These are phyloP conservation scores for Thymelicus lineola DNA, from an alignment of 2,888 invertebrate genomes.

Conservation along the genomic window DNA sequence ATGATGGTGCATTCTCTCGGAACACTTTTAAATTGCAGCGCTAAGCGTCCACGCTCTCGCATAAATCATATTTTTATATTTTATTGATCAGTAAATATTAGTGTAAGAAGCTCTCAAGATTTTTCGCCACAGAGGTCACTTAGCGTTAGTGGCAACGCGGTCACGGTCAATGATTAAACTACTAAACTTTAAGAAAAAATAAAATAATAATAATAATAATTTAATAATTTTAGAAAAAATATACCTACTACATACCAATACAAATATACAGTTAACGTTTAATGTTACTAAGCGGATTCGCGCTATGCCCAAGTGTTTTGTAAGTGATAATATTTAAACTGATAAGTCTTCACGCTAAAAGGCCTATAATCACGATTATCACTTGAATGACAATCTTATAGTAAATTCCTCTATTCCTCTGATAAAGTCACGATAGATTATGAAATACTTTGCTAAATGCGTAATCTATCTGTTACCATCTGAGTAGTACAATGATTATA, in stretches of 20 bases:
- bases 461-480: not conserved
- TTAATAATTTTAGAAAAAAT: too few species aligned
- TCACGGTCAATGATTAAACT: too few species aligned
- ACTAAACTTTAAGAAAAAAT: too few species aligned
- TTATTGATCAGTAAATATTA: too few species aligned
- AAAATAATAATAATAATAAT: too few species aligned
- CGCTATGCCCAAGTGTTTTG: not conserved
- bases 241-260: too few species aligned
- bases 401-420: not conserved
- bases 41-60: not conserved
- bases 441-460: not conserved
- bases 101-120: too few species aligned
- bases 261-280: too few species aligned
- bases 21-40: not conserved
- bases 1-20: not conserved
- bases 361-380: not conserved
- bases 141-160: too few species aligned
- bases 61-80: not conserved
- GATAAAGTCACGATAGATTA: not conserved
- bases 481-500: conserved; percentile 3
- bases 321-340: not conserved
- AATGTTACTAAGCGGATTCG: not conserved
- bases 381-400: not conserved
- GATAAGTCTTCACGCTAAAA: not conserved
- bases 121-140: too few species aligned